Percentiles rank a stretch among this genome's conserved stretches.
Evolutionary conservation across 1,140 invertebrate species (phyloP).

Genomic region (Drosophila gunungcola): DNA sequence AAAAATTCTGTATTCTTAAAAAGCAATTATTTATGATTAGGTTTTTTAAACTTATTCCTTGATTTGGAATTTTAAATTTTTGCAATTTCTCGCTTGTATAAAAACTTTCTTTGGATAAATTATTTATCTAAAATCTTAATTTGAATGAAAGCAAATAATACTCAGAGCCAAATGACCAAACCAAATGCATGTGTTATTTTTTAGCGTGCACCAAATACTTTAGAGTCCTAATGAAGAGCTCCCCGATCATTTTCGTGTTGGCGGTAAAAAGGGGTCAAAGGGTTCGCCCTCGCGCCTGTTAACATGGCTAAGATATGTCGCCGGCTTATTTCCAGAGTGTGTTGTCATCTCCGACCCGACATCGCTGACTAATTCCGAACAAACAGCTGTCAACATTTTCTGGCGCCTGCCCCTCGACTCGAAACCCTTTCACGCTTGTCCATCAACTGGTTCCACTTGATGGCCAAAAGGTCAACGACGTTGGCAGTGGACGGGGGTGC

Average conservation of each 20-base stretch:
- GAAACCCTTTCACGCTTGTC: slow-evolving; percentile 69
- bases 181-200: background rate
- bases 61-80: no score
- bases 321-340: slow-evolving; percentile 59
- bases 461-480: slow-evolving; percentile 75
- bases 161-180: no score
- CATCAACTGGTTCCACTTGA: slow-evolving; percentile 70
- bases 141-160: no score
- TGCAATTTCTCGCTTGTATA: no score
- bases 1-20: no score
- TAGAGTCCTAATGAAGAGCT: slow-evolving; percentile 62
- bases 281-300: slow-evolving; percentile 62
- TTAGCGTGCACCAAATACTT: slow-evolving; percentile 11
- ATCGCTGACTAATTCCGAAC: slow-evolving; percentile 73
- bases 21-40: no score
- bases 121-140: no score
- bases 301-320: slow-evolving; percentile 69
- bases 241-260: slow-evolving; percentile 13
- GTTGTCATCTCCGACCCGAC: slow-evolving; percentile 73
- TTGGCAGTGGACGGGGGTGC: slow-evolving; percentile 1
- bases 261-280: slow-evolving; percentile 47
- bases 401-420: slow-evolving; percentile 41
- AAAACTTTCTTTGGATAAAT: no score
- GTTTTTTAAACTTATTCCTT: no score
- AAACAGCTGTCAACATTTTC: slow-evolving; percentile 78